These are phyloP conservation scores for Tortricodes alternella DNA, from an alignment of 2,888 invertebrate species.

Conservation along the genomic window DNA sequence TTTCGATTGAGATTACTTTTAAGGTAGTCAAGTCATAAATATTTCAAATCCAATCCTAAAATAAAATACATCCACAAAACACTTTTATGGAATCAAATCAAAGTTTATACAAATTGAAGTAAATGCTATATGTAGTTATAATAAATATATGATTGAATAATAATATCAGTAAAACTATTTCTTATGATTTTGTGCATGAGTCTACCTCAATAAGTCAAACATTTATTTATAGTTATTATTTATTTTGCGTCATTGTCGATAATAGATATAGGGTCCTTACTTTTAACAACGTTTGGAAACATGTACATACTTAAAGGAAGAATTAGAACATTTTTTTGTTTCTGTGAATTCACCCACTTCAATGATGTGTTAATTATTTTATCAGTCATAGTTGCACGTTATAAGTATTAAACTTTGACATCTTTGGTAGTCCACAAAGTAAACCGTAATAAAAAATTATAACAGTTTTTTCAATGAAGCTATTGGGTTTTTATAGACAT, in stretches of 20 bases:
- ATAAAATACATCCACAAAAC: conserved; percentile 31
- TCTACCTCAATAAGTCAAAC: conserved; percentile 47
- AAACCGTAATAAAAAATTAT: conserved; percentile 35
- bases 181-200: conserved; percentile 69
- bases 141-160: conserved; percentile 26
- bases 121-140: conserved; percentile 18
- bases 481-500: conserved; percentile 35
- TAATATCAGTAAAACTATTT: conserved; percentile 42
- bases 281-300: conserved; percentile 25
- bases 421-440: conserved; percentile 67
- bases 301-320: conserved; percentile 31
- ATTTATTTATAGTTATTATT: conserved; percentile 43
- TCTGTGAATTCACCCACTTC: conserved; percentile 24
- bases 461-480: conserved; percentile 42
- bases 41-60: conserved; percentile 26
- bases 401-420: conserved; percentile 46
- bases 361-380: conserved; percentile 38
- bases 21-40: conserved; percentile 32
- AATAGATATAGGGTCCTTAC: conserved; percentile 21
- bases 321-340: conserved; percentile 33
- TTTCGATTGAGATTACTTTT: conserved; percentile 55
- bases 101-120: conserved; percentile 14
- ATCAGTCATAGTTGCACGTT: conserved; percentile 46
- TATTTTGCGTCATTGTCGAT: conserved; percentile 37
- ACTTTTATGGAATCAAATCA: conserved; percentile 28